Evolutionary conservation across 2,113 vertebrate species (phyloP).

Genomic region (Neopipo cinnamomea): DNA sequence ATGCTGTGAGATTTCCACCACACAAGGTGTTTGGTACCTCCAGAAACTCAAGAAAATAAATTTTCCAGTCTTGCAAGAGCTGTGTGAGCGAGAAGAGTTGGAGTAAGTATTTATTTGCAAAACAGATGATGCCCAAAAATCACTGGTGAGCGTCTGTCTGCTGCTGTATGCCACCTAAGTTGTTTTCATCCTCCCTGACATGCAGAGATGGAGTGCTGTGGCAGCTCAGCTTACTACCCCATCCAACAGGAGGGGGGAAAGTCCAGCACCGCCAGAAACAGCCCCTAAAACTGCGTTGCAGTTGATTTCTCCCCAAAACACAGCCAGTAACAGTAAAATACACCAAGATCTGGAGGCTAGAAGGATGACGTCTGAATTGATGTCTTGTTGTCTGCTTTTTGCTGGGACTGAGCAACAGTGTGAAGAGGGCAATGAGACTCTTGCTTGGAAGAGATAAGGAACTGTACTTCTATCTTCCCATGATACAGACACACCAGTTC

Average conservation of each 20-base stretch:
- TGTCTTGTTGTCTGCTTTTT: background rate
- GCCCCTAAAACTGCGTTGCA: background rate
- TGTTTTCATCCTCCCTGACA: background rate
- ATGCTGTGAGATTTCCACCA: background rate
- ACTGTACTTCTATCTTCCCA: rapidly evolving
- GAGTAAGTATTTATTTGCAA: background rate
- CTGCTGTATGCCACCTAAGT: background rate
- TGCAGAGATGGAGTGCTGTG: background rate
- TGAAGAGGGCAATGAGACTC: background rate
- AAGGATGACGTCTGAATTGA: background rate
- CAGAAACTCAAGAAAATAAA: background rate
- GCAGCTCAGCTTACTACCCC: background rate
- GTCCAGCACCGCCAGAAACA: background rate
- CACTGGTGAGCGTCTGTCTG: background rate
- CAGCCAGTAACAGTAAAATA: background rate
- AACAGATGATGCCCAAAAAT: background rate
- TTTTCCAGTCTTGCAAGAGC: background rate
- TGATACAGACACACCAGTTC: rapidly evolving
- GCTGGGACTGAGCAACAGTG: background rate
- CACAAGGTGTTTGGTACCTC: background rate
- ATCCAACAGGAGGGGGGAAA: rapidly evolving
- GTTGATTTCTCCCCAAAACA: background rate
- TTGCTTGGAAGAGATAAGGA: background rate
- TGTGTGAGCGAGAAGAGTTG: background rate
- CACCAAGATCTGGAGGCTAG: background rate